Conservation (phyloP, 2,888 invertebrate genomes). For the Rhamnusium bicolor region DNA sequence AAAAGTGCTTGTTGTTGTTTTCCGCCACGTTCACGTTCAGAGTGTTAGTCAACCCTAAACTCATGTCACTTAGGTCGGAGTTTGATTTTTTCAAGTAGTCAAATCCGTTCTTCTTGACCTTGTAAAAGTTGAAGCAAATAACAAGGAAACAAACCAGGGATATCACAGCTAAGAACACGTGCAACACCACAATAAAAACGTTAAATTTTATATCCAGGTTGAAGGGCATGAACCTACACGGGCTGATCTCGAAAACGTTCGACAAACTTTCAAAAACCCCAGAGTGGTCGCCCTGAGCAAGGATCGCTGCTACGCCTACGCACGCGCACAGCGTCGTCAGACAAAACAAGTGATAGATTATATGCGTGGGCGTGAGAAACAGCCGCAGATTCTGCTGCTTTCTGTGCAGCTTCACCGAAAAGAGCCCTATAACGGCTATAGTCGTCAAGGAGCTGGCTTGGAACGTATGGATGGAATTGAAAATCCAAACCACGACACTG, state of each 20-base stretch:
- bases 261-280: constrained; percentile 30
- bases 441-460: constrained; percentile 73
- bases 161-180: constrained; percentile 71
- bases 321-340: constrained; percentile 72
- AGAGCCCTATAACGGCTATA: constrained; percentile 71
- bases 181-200: constrained; percentile 72
- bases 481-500: constrained; percentile 71
- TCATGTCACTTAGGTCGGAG: constrained; percentile 68
- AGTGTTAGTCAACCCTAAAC: constrained; percentile 55
- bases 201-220: constrained; percentile 71
- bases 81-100: constrained; percentile 69
- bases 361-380: constrained; percentile 69
- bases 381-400: constrained; percentile 66
- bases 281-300: constrained; percentile 65
- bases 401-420: constrained; percentile 66
- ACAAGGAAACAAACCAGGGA: constrained; percentile 70
- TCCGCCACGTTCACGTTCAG: constrained; percentile 52
- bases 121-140: constrained; percentile 64
- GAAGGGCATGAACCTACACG: constrained; percentile 71
- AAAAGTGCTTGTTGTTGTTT: constrained; percentile 58
- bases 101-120: constrained; percentile 61
- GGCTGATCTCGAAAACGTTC: constrained; percentile 54
- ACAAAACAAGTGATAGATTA: constrained; percentile 73
- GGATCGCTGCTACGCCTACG: constrained; percentile 73
- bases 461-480: constrained; percentile 72